phyloP scores from a whole-genome alignment of 2,888 invertebrate genomes.

The Drosophila suboccidentalis region DNA sequence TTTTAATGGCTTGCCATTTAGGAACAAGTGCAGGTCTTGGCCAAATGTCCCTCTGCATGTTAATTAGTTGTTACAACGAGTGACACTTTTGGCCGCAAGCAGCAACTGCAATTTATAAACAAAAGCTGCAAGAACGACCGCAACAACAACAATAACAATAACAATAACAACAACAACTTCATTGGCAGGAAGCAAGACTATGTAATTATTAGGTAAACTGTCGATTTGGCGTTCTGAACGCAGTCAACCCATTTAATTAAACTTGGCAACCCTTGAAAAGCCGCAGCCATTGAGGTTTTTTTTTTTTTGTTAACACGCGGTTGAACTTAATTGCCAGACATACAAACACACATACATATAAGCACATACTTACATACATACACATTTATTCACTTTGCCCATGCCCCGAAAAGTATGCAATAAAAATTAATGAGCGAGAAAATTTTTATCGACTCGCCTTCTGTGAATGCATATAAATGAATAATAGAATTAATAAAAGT shows the following conservation, averaged over 20 bases:
- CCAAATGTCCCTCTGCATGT: constrained; percentile 24
- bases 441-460: constrained; percentile 67
- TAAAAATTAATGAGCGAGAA: constrained; percentile 72
- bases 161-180: neutral
- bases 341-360: constrained; percentile 5
- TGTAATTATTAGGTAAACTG: constrained; percentile 50
- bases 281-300: constrained; percentile 46
- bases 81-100: constrained; percentile 34
- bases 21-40: constrained; percentile 12
- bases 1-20: constrained; percentile 63
- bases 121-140: constrained; percentile 13
- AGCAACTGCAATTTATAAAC: constrained; percentile 47
- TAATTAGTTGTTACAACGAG: constrained; percentile 60
- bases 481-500: constrained; percentile 29
- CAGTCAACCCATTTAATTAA: constrained; percentile 58
- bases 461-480: constrained; percentile 61
- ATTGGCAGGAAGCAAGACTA: neutral
- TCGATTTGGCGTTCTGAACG: constrained; percentile 43
- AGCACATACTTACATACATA: constrained; percentile 8
- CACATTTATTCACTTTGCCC: constrained; percentile 4
- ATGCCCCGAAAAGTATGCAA: constrained; percentile 42
- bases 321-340: constrained; percentile 51
- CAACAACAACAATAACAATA: neutral
- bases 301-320: constrained; percentile 45
- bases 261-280: constrained; percentile 53